These are phyloP conservation scores for Argyresthia albistria DNA, from an alignment of 2,888 invertebrate genomes.

Conservation along the genomic window DNA sequence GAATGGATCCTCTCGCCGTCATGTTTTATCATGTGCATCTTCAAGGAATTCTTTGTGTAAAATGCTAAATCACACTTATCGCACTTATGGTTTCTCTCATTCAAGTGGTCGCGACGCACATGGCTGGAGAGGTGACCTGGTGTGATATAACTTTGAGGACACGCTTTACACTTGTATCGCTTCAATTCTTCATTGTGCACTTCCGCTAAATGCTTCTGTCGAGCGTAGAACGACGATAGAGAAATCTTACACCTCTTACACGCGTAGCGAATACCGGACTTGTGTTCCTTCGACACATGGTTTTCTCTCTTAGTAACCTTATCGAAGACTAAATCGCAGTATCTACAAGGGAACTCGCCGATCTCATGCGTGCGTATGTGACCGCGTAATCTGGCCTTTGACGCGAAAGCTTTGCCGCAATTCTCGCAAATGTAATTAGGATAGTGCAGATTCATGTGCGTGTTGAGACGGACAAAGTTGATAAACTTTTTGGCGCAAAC, in stretches of 20 bases:
- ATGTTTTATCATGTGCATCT: constrained; percentile 72
- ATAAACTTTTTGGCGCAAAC: constrained; percentile 52
- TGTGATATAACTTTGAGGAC: constrained; percentile 59
- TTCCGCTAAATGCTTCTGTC: constrained; percentile 58
- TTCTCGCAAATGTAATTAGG: constrained; percentile 64
- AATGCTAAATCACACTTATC: constrained; percentile 66
- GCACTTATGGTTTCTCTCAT: constrained; percentile 61
- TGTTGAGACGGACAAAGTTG: constrained; percentile 54
- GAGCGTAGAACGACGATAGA: constrained; percentile 50
- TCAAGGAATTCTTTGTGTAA: constrained; percentile 66
- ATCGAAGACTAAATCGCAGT: constrained; percentile 51
- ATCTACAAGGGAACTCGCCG: constrained; percentile 51
- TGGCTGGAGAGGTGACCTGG: constrained; percentile 60
- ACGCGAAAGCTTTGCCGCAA: constrained; percentile 69
- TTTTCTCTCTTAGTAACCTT: constrained; percentile 56
- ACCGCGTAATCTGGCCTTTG: constrained; percentile 55
- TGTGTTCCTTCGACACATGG: constrained; percentile 59
- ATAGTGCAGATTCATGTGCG: constrained; percentile 68
- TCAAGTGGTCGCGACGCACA: constrained; percentile 53
- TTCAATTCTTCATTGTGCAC: constrained; percentile 59
- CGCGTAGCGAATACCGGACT: constrained; percentile 49
- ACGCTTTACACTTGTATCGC: constrained; percentile 58
- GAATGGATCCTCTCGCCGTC: constrained; percentile 65
- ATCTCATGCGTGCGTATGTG: constrained; percentile 68
- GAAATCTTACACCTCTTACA: constrained; percentile 55